Evolutionary conservation across 2,113 vertebrate genomes (phyloP).

Genomic region (Nibea albiflora): DNA sequence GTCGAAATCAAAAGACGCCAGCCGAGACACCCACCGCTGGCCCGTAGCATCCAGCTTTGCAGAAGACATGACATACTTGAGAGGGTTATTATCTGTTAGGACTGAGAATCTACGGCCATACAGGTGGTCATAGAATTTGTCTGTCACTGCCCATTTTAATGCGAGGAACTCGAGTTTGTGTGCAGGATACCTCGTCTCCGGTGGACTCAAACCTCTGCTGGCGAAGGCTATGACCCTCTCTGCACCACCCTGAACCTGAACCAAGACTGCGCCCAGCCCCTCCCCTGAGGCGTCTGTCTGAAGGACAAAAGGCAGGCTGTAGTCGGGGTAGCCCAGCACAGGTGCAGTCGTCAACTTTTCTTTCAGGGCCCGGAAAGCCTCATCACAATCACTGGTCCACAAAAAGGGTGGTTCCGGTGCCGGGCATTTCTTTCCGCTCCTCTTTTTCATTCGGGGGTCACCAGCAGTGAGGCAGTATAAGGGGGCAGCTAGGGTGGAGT

Average conservation of each 20-base stretch:
- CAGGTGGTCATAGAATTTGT: slow-evolving; percentile 28
- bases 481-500: slow-evolving; percentile 10
- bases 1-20: slow-evolving; percentile 13
- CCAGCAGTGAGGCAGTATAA: slow-evolving; percentile 2
- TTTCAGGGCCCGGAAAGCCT: slow-evolving; percentile 10
- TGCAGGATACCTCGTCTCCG: slow-evolving; percentile 10
- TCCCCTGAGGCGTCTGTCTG: slow-evolving; percentile 21
- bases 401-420: not conserved
- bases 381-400: slow-evolving; percentile 12
- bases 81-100: slow-evolving; percentile 17
- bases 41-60: not conserved
- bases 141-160: not conserved
- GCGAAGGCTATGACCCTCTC: slow-evolving; percentile 34
- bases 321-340: slow-evolving; percentile 9
- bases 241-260: not conserved
- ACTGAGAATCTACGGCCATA: slow-evolving; percentile 3
- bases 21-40: not conserved
- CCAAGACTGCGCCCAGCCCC: not conserved
- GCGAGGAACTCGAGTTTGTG: slow-evolving; percentile 13
- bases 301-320: slow-evolving; percentile 26
- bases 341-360: not conserved
- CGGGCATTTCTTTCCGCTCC: not conserved
- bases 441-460: slow-evolving; percentile 15
- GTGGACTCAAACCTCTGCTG: slow-evolving; percentile 22
- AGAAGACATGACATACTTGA: slow-evolving; percentile 16